phyloP scores from a whole-genome alignment of 2,113 vertebrate species.

The Gymnogyps californianus region DNA sequence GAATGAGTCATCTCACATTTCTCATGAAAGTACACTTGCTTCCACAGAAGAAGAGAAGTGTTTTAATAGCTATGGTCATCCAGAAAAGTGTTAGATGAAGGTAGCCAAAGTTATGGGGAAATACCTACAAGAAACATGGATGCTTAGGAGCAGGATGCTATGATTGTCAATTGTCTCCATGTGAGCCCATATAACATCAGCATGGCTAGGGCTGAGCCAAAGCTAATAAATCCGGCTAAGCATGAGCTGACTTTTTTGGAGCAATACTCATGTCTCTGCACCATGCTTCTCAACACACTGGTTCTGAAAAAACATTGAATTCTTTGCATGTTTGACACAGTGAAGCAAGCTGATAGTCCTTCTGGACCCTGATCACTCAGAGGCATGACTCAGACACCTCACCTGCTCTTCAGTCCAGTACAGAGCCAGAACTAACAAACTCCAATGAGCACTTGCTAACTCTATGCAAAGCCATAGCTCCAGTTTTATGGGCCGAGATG shows the following conservation, averaged over 20 bases:
- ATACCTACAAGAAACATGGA: not conserved
- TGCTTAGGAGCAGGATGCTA: not conserved
- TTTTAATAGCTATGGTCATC: not conserved
- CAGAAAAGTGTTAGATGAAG: not conserved
- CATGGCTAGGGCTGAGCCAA: not conserved
- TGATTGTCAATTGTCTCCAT: not conserved
- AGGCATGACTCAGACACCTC: not conserved
- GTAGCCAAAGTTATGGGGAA: not conserved
- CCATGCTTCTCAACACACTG: not conserved
- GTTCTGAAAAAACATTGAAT: not conserved
- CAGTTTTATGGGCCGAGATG: not conserved
- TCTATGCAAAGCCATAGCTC: not conserved
- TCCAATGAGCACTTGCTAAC: not conserved
- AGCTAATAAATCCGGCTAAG: not conserved
- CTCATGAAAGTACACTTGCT: not conserved
- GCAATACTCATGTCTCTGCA: not conserved
- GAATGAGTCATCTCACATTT: not conserved
- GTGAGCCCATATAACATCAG: not conserved
- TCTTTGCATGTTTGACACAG: not conserved
- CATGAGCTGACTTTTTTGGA: not conserved
- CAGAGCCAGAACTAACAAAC: not conserved
- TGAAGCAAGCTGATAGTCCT: not conserved
- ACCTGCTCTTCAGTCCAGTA: not conserved
- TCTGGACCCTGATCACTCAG: not conserved
- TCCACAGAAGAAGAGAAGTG: not conserved